Conservation (phyloP, 1,140 invertebrate species). For the Reticulitermes speratus region DNA sequence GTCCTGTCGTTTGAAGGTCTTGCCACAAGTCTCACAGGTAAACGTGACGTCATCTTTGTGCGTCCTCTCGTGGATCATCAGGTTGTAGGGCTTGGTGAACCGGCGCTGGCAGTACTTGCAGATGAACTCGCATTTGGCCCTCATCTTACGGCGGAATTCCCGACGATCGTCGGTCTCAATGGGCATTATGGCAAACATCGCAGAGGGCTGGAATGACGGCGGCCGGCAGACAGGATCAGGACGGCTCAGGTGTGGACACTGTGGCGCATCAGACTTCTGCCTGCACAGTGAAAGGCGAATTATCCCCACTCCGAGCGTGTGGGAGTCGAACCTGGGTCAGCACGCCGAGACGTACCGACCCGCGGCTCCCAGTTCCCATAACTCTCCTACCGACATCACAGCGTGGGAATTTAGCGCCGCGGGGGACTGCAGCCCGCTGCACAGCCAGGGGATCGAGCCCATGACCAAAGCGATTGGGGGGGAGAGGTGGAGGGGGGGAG, state of each 20-base stretch:
- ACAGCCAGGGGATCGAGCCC: no score
- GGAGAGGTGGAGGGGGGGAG: no score
- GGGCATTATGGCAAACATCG: conserved; percentile 83
- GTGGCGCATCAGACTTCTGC: not conserved
- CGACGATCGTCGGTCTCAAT: conserved; percentile 87
- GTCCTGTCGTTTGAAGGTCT: conserved; percentile 97
- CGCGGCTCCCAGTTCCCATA: no score
- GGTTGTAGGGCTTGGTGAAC: conserved; percentile 99
- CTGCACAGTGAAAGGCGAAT: conserved; percentile 1
- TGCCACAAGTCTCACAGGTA: conserved; percentile 97
- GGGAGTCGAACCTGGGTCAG: not conserved
- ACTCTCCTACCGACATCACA: no score
- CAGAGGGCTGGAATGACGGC: conserved; percentile 43
- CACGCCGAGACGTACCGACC: no score
- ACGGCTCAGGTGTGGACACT: not conserved
- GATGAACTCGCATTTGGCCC: conserved; percentile 95
- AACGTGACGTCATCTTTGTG: conserved; percentile 98
- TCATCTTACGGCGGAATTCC: conserved; percentile 90
- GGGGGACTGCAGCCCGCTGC: no score
- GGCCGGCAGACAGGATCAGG: not conserved
- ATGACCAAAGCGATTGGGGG: no score
- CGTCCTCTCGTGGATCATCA: conserved; percentile 98
- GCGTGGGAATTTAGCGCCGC: no score
- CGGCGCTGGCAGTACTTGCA: conserved; percentile 98
- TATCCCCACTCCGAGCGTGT: not conserved